Conservation (phyloP, 1,140 invertebrate species). For the Drosophila ananassae region DNA sequence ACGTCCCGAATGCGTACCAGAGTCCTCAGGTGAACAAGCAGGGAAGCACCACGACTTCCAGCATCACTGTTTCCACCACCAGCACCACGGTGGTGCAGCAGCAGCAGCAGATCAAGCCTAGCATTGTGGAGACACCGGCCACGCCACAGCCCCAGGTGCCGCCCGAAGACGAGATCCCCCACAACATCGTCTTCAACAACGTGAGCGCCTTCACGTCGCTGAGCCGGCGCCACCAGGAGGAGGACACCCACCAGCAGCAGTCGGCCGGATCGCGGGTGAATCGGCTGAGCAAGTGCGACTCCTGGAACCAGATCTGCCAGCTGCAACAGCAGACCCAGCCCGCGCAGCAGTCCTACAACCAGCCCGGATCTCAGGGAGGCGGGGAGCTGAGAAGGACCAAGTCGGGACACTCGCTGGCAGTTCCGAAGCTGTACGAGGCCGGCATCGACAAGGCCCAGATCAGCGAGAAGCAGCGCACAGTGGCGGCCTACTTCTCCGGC, state of each 20-base stretch:
- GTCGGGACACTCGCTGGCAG: constrained; percentile 88
- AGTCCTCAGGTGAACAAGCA: constrained; percentile 64
- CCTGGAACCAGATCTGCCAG: constrained; percentile 89
- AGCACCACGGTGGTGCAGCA: constrained; percentile 33
- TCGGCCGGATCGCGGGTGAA: constrained; percentile 63
- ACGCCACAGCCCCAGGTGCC: constrained; percentile 56
- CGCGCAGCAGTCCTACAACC: constrained; percentile 42
- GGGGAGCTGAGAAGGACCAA: constrained; percentile 87
- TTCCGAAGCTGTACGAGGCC: constrained; percentile 91
- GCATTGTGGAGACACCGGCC: constrained; percentile 74
- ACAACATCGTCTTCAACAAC: constrained; percentile 82
- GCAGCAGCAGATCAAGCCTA: constrained; percentile 53
- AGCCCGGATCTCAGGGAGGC: constrained; percentile 59
- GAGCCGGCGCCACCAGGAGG: constrained; percentile 55
- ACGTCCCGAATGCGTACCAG: constrained; percentile 79
- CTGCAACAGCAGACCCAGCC: constrained; percentile 58
- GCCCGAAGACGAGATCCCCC: constrained; percentile 76
- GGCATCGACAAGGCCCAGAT: constrained; percentile 89
- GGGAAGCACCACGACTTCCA: constrained; percentile 9
- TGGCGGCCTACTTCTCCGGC: constrained; percentile 91
- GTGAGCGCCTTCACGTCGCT: constrained; percentile 73
- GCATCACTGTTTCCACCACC: constrained; percentile 18
- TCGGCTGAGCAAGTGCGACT: constrained; percentile 90
- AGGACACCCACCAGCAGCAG: constrained; percentile 39
- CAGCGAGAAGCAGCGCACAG: constrained; percentile 89